Evolutionary conservation across 1,140 invertebrate genomes (phyloP).

Genomic region (Drosophila orena): DNA sequence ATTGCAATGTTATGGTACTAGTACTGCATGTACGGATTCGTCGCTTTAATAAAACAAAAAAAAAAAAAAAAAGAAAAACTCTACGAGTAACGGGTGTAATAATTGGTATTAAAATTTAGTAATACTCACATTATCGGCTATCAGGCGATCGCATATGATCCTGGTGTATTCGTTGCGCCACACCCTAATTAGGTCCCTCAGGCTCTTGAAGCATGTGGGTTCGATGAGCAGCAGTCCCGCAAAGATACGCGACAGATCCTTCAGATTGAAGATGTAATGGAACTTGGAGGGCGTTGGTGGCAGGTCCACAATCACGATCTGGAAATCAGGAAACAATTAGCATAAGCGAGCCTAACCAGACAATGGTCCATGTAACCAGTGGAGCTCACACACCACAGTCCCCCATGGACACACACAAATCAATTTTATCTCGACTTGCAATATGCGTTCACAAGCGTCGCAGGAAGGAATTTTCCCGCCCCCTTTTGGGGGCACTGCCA

Average conservation of each 20-base stretch:
- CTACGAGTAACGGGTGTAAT: no score
- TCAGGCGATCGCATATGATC: constrained; percentile 94
- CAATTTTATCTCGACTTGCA: constrained; percentile 82
- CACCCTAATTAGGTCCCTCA: constrained; percentile 91
- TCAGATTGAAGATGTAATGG: constrained; percentile 97
- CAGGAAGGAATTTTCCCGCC: constrained; percentile 18
- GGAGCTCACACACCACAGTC: constrained; percentile 8
- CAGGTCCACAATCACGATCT: constrained; percentile 90
- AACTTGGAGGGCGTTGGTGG: constrained; percentile 97
- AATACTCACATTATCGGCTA: constrained; percentile 85
- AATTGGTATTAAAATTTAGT: background rate
- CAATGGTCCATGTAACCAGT: constrained; percentile 8
- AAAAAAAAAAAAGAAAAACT: no score
- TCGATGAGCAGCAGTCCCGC: constrained; percentile 92
- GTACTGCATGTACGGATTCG: no score
- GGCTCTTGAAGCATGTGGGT: constrained; percentile 88
- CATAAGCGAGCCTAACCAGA: constrained; percentile 29
- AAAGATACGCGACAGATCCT: constrained; percentile 93
- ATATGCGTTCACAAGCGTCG: constrained; percentile 67
- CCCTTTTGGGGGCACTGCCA: constrained; percentile 23
- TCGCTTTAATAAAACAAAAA: no score
- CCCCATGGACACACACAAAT: constrained; percentile 65
- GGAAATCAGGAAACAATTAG: constrained; percentile 59
- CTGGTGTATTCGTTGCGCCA: constrained; percentile 96
- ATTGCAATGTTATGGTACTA: no score